Percentiles rank a stretch among this genome's conserved stretches.
phyloP scores from a whole-genome alignment of 2,797 vertebrate species.

The Synanceia verrucosa region DNA sequence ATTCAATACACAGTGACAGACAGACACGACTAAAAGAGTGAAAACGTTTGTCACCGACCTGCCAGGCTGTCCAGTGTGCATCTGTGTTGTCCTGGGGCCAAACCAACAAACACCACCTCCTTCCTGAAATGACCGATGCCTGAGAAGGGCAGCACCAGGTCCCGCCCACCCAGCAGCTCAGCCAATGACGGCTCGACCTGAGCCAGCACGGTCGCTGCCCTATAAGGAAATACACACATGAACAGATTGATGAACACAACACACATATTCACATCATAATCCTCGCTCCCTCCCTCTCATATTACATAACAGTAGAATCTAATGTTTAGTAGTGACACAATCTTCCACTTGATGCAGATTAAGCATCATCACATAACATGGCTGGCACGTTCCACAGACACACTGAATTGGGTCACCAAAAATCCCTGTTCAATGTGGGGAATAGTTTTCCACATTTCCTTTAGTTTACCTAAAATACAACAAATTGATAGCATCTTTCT shows the following conservation, averaged over 20 bases:
- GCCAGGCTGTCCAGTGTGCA: slow-evolving; percentile 84
- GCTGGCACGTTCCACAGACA: not conserved
- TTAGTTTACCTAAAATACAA: not conserved
- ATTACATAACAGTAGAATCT: slow-evolving; percentile 68
- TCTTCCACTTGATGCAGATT: slow-evolving; percentile 63
- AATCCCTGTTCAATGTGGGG: not conserved
- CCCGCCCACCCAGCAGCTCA: slow-evolving; percentile 85
- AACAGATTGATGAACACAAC: slow-evolving; percentile 21
- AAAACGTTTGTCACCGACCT: slow-evolving; percentile 81
- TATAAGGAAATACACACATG: slow-evolving; percentile 59
- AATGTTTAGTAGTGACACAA: slow-evolving; percentile 60
- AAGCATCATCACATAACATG: slow-evolving; percentile 36
- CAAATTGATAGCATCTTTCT: not conserved
- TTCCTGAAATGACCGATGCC: slow-evolving; percentile 90
- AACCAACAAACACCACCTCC: slow-evolving; percentile 92
- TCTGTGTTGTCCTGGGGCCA: slow-evolving; percentile 84
- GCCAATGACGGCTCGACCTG: slow-evolving; percentile 83
- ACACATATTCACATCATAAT: slow-evolving; percentile 58
- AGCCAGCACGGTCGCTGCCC: slow-evolving; percentile 85
- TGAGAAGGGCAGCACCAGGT: slow-evolving; percentile 87
- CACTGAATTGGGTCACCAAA: not conserved
- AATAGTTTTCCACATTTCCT: not conserved
- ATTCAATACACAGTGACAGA: not conserved
- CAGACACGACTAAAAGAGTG: not conserved
- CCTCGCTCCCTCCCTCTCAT: slow-evolving; percentile 48